Conservation (phyloP, 2,113 vertebrate genomes). For the Mesembrinibis cayennensis region DNA sequence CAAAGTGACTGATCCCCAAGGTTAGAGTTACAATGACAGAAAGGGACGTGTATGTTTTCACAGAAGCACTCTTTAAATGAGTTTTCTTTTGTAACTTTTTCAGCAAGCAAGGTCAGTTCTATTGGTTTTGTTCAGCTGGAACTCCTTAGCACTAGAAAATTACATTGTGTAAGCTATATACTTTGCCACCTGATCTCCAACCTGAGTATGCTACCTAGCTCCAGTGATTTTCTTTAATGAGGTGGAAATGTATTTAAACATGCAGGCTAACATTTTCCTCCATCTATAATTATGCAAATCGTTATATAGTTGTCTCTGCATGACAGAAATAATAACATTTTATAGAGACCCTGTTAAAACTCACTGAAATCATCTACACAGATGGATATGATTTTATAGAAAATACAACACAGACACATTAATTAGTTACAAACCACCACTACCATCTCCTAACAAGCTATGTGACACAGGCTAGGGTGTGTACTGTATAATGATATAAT, state of each 20-base stretch:
- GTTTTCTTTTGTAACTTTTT: slow-evolving; percentile 30
- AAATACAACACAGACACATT: slow-evolving; percentile 26
- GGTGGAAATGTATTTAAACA: slow-evolving; percentile 37
- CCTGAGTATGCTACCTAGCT: neutral
- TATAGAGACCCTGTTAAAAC: slow-evolving; percentile 41
- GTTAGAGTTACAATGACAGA: slow-evolving; percentile 67
- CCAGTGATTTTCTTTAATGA: slow-evolving; percentile 45
- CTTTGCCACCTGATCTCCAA: slow-evolving; percentile 24
- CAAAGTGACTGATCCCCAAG: slow-evolving; percentile 62
- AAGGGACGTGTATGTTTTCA: neutral
- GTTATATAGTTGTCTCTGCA: neutral
- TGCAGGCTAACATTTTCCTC: slow-evolving; percentile 12
- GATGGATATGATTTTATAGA: slow-evolving; percentile 29
- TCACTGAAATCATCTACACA: slow-evolving; percentile 22
- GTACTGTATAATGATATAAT: neutral
- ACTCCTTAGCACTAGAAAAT: slow-evolving; percentile 8
- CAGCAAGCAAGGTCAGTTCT: slow-evolving; percentile 1
- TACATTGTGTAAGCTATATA: neutral
- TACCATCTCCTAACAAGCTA: neutral
- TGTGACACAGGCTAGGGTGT: neutral
- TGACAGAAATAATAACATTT: slow-evolving; percentile 26
- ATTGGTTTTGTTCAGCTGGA: slow-evolving; percentile 29
- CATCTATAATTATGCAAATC: slow-evolving; percentile 43
- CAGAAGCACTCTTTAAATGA: neutral
- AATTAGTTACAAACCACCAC: slow-evolving; percentile 31